Conservation (phyloP, 1,140 invertebrate species). For the Brachionus manjavacas region DNA sequence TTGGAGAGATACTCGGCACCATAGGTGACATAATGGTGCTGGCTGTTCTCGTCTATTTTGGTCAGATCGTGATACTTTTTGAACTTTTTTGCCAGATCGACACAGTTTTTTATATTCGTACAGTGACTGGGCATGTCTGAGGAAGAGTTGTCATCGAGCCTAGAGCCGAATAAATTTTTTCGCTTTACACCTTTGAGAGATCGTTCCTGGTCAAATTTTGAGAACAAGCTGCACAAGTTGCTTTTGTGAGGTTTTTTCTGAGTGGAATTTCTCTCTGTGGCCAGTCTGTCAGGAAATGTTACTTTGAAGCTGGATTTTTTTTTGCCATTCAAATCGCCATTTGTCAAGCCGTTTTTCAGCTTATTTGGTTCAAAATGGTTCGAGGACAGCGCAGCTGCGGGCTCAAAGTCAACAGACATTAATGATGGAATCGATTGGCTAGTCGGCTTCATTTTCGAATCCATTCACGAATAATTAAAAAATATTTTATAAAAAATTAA, state of each 20-base stretch:
- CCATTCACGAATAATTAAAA: background rate
- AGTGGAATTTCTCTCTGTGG: background rate
- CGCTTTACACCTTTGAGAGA: background rate
- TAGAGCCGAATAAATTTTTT: conserved; percentile 24
- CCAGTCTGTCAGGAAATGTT: background rate
- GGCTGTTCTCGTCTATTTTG: background rate
- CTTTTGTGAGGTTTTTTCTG: background rate
- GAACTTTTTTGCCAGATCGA: background rate
- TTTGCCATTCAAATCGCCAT: background rate
- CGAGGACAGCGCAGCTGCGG: background rate
- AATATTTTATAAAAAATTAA: background rate
- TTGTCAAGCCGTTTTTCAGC: background rate
- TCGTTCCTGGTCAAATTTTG: background rate
- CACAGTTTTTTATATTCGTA: background rate
- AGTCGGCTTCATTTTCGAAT: background rate
- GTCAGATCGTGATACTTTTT: background rate
- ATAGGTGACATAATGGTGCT: background rate
- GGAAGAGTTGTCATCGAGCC: background rate
- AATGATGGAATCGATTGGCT: background rate
- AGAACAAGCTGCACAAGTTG: background rate
- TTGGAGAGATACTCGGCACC: background rate
- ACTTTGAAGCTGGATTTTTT: background rate
- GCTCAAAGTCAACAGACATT: background rate
- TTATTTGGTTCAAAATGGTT: background rate
- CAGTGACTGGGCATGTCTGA: background rate